Base-by-base conservation (phyloP, 2,888 invertebrate genomes). In the Synanthedon tipuliformis region DNA sequence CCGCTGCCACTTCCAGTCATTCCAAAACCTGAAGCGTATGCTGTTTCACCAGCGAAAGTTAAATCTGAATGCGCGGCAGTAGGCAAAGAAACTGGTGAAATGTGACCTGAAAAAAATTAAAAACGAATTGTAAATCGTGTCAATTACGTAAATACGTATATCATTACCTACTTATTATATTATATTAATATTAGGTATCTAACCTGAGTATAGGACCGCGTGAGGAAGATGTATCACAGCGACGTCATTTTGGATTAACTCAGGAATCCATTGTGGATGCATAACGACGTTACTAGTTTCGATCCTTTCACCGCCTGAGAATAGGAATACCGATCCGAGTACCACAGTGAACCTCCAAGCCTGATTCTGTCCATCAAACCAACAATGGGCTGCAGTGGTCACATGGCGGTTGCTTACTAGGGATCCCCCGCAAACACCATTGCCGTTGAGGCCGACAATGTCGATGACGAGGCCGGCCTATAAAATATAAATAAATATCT, bases 321-420 rank as follows among this genome's bases (percentile, higher is more conserved):
- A 78, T 12, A 79, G 58, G 0, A 60, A 40, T 3, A 54, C 54
- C 5, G 78, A 69, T 11, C 75, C 80, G 1, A 80, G 68, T 0
- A 78, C 69, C 1, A 78, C 74, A 3, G 64, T 71, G 13, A 75
- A 53, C 18, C 61, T 60, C 68, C 70, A 73, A 1, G 64, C 78
- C 50, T 75, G 75, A 58, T 72, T 61, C 0, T 18, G 1, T n/a
- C 81, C 81, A 51, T 81, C 81, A 41, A 54, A 68, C 81, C 81
- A 81, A 60, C 80, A 81, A 56, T 80, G 80, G n/a, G 79, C 80
- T 40, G 80, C 80, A 1, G 78, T 78, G 11, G 73, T 27, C 1
- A 77, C 61, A 8, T 71, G 64, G 51, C 57, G 59, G 2, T 54
- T 4, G 18, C 56, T 68, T 41, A 80, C 23, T 0, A 81, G 61